Percentiles rank a stretch among this genome's conserved stretches.
Evolutionary conservation across 2,797 vertebrate species (phyloP).

Genomic region (Xerus rutilus): DNA sequence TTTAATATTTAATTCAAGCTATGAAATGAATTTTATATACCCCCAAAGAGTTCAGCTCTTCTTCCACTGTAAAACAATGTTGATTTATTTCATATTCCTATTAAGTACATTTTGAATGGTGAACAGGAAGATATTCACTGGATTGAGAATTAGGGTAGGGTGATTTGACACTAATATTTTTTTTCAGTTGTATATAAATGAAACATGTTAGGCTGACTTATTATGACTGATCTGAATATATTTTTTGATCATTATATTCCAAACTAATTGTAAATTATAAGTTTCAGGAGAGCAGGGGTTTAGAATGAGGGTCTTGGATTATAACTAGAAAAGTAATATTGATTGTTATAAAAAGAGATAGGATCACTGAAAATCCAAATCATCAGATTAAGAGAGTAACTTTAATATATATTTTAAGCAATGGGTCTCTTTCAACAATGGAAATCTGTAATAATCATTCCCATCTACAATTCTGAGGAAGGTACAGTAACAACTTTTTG

Average conservation of each 20-base stretch:
- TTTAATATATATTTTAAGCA: background rate
- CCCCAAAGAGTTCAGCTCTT: background rate
- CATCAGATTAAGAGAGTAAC: background rate
- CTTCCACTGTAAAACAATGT: background rate
- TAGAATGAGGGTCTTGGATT: background rate
- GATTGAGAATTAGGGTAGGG: background rate
- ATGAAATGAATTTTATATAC: slow-evolving; percentile 37
- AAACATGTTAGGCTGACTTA: background rate
- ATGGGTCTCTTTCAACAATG: background rate
- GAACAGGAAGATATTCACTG: background rate
- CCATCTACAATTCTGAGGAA: background rate
- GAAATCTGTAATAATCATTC: background rate
- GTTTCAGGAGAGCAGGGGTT: background rate
- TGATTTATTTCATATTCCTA: slow-evolving; percentile 28
- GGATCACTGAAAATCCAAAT: background rate
- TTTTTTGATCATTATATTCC: background rate
- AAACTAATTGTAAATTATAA: background rate
- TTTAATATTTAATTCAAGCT: slow-evolving; percentile 68
- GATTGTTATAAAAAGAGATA: background rate
- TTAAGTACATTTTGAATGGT: slow-evolving; percentile 21
- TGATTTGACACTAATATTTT: background rate
- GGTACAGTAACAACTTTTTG: background rate
- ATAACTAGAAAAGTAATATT: background rate
- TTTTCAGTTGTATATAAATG: slow-evolving; percentile 22
- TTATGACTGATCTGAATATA: background rate